Conservation (phyloP, 2,113 vertebrate species). For the Penelope pileata region DNA sequence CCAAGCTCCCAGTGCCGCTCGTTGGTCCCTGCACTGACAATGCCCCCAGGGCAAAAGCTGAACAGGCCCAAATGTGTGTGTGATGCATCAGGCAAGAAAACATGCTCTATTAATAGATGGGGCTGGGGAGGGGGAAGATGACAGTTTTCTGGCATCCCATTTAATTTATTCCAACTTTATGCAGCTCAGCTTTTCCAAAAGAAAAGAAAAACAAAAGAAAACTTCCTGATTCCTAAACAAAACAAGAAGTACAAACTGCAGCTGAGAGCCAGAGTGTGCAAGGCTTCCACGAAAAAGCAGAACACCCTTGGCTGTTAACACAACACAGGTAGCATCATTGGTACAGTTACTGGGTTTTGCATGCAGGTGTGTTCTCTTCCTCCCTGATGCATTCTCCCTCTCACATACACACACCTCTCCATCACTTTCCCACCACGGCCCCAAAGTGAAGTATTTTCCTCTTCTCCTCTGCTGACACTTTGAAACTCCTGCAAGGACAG, state of each 20-base stretch:
- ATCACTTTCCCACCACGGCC: not conserved
- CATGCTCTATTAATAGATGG: not conserved
- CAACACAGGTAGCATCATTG: conserved; percentile 49
- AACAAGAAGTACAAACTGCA: conserved; percentile 55
- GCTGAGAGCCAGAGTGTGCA: conserved; percentile 35
- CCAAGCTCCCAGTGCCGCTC: not conserved
- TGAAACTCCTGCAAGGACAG: not conserved
- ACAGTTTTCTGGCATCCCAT: conserved; percentile 42
- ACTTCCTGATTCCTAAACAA: conserved; percentile 55
- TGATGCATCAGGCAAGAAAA: not conserved
- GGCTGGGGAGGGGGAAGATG: not conserved
- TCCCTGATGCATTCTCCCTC: not conserved
- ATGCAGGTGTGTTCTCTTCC: not conserved
- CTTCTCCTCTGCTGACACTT: not conserved
- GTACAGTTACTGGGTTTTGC: conserved; percentile 36
- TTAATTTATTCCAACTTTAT: conserved; percentile 70
- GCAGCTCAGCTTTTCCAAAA: conserved; percentile 52
- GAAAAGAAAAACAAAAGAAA: conserved; percentile 42
- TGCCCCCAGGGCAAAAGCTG: not conserved
- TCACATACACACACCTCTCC: not conserved
- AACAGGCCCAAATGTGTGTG: not conserved
- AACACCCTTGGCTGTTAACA: conserved; percentile 51
- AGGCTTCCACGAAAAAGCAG: conserved; percentile 64
- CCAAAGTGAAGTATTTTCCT: not conserved
- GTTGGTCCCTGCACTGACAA: not conserved